A percentile compares a stretch with the other conserved stretches of the same genome.
These are phyloP conservation scores for Excalfactoria chinensis DNA, from an alignment of 2,113 vertebrate genomes.

Conservation along the genomic window DNA sequence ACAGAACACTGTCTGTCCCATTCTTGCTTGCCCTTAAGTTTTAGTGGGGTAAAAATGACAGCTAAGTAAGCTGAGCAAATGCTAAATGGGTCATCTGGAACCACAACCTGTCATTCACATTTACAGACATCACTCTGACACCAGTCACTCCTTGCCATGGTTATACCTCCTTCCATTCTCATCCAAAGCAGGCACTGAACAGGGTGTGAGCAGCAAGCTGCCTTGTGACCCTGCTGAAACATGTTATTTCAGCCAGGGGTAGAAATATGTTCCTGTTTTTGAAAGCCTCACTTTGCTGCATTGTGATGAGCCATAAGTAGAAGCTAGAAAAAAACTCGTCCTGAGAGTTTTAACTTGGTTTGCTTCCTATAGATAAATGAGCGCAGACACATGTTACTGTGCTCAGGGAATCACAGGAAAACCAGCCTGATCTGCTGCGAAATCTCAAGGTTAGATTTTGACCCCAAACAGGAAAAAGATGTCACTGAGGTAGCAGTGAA, in stretches of 20 bases:
- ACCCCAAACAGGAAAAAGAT: not conserved
- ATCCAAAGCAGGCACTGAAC: not conserved
- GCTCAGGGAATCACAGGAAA: not conserved
- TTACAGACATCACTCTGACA: not conserved
- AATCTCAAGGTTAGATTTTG: not conserved
- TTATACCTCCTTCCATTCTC: not conserved
- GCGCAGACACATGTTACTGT: not conserved
- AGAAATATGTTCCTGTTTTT: not conserved
- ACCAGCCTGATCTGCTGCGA: not conserved
- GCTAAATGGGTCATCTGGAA: not conserved
- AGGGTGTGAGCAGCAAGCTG: not conserved
- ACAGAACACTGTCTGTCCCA: not conserved
- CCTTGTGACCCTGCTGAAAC: not conserved
- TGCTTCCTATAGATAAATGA: not conserved
- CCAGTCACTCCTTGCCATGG: not conserved
- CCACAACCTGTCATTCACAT: not conserved
- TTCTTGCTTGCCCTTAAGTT: rapidly evolving
- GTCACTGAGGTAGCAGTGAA: not conserved
- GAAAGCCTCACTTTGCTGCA: not conserved
- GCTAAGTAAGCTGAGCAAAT: not conserved
- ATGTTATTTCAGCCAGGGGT: not conserved
- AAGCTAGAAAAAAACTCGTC: not conserved
- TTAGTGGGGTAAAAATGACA: not conserved
- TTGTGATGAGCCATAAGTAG: not conserved
- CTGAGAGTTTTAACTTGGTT: not conserved